Evolutionary conservation across 1,140 invertebrate species (phyloP), one percentile per base, ranked within the genome.

Genomic region (Calliopsis andreniformis): DNA sequence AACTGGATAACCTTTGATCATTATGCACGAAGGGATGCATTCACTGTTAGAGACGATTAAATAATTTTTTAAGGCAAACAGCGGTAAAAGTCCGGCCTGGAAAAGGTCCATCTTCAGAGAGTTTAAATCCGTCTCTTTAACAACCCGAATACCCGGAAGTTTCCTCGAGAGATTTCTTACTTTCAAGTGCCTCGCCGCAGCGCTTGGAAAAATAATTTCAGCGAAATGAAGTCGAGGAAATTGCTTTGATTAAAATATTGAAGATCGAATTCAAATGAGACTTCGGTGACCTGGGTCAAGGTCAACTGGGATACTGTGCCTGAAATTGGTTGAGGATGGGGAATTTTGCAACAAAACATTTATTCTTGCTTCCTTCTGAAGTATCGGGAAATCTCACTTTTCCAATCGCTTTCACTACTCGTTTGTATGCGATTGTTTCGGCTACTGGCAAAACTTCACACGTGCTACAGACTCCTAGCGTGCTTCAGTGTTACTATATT

Each of bases 191-290:
- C 43, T 56, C n/a, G 39, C 25, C 61, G 12, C 3, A 23, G 53
- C 53, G 42, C 64, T 80, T 51, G 58, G 66, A 53, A 53, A 76
- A 69, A 76, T 56, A 67, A 76, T 80, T 82, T 69, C 42, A 66
- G 18, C 42, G 42, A 49, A 76, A 80, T 45, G 59, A 80, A 59
- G 51, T 23, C 30, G n/a, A 30, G 71, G 47, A 82, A 76, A 82
- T 82, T 82, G 72, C 71, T 80, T 82, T 80, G 72, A 82, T 82
- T 82, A 76, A 82, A 82, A 82, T 80, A 82, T 80, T 66, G 80
- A 10, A 25, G 51, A 61, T 70, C 61, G 45, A 20, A 18, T n/a
- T 1, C 58, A 49, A 39, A 59, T 20, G n/a, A 68, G 63, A 35
- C 10, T 30, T 43, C 62, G 28, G 53, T 14, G 6, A 39, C 3